phyloP scores from a whole-genome alignment of 1,140 invertebrate genomes.

The Phymorhynchus buccinoides region DNA sequence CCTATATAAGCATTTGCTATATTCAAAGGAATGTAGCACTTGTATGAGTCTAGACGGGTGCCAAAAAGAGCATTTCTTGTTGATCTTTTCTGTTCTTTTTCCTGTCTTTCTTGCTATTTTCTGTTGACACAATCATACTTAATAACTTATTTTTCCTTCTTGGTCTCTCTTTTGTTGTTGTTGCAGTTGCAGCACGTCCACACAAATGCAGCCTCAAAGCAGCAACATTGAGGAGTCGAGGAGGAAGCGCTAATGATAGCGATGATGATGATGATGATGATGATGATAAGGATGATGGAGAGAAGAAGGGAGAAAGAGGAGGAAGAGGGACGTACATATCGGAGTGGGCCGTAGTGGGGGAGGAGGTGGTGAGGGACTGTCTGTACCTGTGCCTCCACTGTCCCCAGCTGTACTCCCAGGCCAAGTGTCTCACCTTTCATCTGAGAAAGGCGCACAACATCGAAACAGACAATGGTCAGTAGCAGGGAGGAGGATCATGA shows the following conservation, averaged over 20 bases:
- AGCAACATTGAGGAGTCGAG: no score
- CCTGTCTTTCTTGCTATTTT: not conserved
- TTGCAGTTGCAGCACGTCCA: not conserved
- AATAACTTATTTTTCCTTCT: no score
- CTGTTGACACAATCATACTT: no score
- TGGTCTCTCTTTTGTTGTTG: no score
- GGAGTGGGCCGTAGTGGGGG: not conserved
- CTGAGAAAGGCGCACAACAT: not conserved
- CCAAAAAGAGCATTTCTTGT: constrained; percentile 8
- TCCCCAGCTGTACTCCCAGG: not conserved
- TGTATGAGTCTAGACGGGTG: no score
- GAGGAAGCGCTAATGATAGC: no score
- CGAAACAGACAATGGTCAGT: not conserved
- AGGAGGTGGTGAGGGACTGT: constrained; percentile 22
- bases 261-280: not conserved
- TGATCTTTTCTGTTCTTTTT: not conserved
- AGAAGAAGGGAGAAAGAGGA: not conserved
- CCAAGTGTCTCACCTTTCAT: constrained; percentile 6
- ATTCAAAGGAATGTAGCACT: no score
- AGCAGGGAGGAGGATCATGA: not conserved
- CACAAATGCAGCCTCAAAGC: not conserved
- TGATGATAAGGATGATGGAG: not conserved
- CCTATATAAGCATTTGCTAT: no score
- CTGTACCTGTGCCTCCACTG: constrained; percentile 6
- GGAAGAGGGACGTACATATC: no score